A percentile compares a stretch with the other conserved stretches of the same genome.
Conservation (phyloP, 2,797 vertebrate genomes). For the Amphiprion clarkii region DNA sequence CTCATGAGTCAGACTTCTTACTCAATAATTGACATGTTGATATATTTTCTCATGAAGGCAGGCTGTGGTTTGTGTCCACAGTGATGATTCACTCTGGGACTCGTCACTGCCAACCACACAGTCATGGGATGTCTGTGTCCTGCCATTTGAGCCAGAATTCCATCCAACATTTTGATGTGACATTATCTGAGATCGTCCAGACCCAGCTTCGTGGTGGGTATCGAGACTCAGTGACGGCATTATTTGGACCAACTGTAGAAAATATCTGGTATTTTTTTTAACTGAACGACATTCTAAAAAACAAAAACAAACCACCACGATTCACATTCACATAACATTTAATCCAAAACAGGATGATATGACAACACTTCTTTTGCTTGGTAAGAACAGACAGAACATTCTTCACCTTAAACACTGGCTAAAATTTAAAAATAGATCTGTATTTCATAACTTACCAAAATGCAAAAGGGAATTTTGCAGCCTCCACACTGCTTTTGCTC, state of each 20-base stretch:
- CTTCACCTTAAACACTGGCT: too few species aligned
- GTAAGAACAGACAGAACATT: too few species aligned
- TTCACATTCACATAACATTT: not conserved
- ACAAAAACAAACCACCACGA: not conserved
- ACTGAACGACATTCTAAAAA: not conserved
- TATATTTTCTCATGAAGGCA: slow-evolving; percentile 47
- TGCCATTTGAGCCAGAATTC: slow-evolving; percentile 27
- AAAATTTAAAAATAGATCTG: not conserved
- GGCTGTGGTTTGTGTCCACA: slow-evolving; percentile 31
- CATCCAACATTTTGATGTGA: slow-evolving; percentile 22
- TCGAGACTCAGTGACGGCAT: slow-evolving; percentile 6
- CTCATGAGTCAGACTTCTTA: slow-evolving; percentile 49
- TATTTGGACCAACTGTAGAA: not conserved
- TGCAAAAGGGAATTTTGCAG: too few species aligned
- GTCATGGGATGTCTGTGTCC: slow-evolving; percentile 21
- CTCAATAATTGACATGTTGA: slow-evolving; percentile 45
- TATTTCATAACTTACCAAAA: not conserved
- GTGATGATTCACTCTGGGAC: slow-evolving; percentile 1
- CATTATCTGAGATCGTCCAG: slow-evolving; percentile 25
- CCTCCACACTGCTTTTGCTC: not conserved
- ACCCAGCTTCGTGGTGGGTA: slow-evolving; percentile 17
- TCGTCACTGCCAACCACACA: slow-evolving; percentile 19
- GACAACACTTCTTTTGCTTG: too few species aligned
- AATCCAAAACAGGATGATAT: not conserved
- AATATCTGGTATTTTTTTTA: not conserved